phyloP scores from a whole-genome alignment of 1,140 invertebrate species.

The Leptestheria dahalacensis region DNA sequence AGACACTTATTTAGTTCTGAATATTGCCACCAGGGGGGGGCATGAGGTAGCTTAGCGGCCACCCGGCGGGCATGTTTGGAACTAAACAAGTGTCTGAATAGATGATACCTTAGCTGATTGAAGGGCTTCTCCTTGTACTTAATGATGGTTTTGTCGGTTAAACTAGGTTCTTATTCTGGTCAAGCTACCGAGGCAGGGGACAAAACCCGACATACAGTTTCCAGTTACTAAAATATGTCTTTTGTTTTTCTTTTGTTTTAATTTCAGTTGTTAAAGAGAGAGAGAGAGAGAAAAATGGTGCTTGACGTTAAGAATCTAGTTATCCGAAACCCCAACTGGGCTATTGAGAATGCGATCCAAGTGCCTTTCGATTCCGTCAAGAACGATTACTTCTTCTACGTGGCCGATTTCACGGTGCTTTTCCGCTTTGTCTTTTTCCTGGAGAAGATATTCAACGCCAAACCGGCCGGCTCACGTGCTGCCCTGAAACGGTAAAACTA shows the following conservation, averaged over 20 bases:
- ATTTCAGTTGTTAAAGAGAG: neutral
- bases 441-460: conserved; percentile 6
- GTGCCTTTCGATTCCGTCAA: conserved; percentile 8
- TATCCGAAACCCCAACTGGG: conserved; percentile 10
- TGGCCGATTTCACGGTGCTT: conserved; percentile 7
- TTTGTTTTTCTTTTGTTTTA: neutral
- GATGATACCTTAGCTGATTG: too few species aligned
- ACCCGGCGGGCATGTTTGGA: too few species aligned
- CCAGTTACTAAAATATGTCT: neutral
- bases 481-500: neutral
- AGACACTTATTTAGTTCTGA: too few species aligned
- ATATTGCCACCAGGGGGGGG: too few species aligned
- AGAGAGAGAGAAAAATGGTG: too few species aligned
- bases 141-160: too few species aligned
- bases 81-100: too few species aligned
- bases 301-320: neutral
- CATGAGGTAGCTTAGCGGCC: too few species aligned
- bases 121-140: too few species aligned
- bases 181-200: neutral
- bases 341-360: conserved; percentile 13
- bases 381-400: conserved; percentile 11
- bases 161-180: too few species aligned
- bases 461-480: neutral
- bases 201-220: too few species aligned
- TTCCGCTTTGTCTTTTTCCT: conserved; percentile 12